phyloP scores from a whole-genome alignment of 1,140 invertebrate genomes.

The Argopecten irradians region DNA sequence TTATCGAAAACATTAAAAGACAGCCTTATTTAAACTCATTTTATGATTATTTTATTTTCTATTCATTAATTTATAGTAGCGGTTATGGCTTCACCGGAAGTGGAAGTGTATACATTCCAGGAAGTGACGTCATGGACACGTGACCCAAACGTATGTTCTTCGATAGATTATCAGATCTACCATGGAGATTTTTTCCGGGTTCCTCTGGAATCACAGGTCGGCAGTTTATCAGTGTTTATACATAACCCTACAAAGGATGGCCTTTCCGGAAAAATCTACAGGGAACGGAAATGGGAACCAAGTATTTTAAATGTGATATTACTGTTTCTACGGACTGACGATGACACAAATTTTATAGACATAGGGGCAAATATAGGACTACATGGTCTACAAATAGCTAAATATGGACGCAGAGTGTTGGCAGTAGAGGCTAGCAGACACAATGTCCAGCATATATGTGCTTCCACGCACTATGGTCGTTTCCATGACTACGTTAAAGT shows the following conservation, averaged over 20 bases:
- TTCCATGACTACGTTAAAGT: constrained; percentile 17
- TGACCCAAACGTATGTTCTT: background rate
- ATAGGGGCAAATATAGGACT: constrained; percentile 43
- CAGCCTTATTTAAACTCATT: too few relatives aligned
- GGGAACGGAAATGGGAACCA: constrained; percentile 14
- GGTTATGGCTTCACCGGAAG: background rate
- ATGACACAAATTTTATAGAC: constrained; percentile 30
- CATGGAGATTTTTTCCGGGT: constrained; percentile 21
- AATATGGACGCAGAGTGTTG: constrained; percentile 24
- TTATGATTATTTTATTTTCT: too few relatives aligned
- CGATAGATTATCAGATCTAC: background rate
- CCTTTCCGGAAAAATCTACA: constrained; percentile 6
- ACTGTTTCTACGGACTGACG: background rate
- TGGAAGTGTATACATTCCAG: constrained; percentile 9
- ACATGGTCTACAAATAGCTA: constrained; percentile 22
- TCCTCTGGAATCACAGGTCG: background rate
- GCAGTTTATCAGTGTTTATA: background rate
- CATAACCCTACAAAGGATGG: background rate
- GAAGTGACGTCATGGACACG: background rate
- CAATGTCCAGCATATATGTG: constrained; percentile 34
- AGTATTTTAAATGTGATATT: background rate
- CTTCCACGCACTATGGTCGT: background rate
- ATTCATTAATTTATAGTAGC: background rate
- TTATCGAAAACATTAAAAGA: too few relatives aligned
- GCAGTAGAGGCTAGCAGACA: constrained; percentile 26